Percentiles rank a stretch among this genome's conserved stretches.
These are phyloP conservation scores for Cyanistes caeruleus DNA, from an alignment of 2,113 vertebrate species.

Conservation along the genomic window DNA sequence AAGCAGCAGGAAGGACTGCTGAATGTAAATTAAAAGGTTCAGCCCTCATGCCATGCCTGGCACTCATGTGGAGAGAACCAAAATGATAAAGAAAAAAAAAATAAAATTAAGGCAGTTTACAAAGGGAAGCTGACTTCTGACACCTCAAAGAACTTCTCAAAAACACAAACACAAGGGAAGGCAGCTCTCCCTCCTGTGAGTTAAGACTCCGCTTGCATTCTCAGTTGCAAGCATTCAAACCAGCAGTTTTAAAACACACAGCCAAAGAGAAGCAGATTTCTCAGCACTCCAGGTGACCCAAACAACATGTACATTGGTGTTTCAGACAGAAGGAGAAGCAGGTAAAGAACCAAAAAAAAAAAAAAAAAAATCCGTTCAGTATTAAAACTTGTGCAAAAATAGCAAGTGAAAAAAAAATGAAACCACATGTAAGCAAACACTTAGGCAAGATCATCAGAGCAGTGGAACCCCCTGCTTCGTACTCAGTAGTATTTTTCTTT, in stretches of 20 bases:
- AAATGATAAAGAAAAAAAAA: neutral
- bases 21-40: conserved; percentile 13
- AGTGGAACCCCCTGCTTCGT: conserved; percentile 74
- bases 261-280: conserved; percentile 39
- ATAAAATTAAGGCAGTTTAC: conserved; percentile 63
- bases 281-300: conserved; percentile 67
- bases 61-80: conserved; percentile 51
- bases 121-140: conserved; percentile 53
- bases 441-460: conserved; percentile 70
- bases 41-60: conserved; percentile 33
- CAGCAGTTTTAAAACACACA: conserved; percentile 8
- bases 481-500: conserved; percentile 80
- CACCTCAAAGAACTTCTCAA: conserved; percentile 43
- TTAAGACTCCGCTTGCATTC: conserved; percentile 54
- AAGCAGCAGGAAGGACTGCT: conserved; percentile 14
- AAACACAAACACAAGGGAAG: conserved; percentile 30
- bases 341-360: neutral
- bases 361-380: conserved; percentile 17
- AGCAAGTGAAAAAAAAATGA: conserved; percentile 69
- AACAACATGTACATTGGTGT: conserved; percentile 48
- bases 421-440: conserved; percentile 73
- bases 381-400: conserved; percentile 67
- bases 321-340: conserved; percentile 38
- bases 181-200: neutral
- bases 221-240: conserved; percentile 34